Percentiles rank a stretch among this genome's conserved stretches.
phyloP scores from a whole-genome alignment of 2,888 invertebrate species.

The Bombyx huttoni region DNA sequence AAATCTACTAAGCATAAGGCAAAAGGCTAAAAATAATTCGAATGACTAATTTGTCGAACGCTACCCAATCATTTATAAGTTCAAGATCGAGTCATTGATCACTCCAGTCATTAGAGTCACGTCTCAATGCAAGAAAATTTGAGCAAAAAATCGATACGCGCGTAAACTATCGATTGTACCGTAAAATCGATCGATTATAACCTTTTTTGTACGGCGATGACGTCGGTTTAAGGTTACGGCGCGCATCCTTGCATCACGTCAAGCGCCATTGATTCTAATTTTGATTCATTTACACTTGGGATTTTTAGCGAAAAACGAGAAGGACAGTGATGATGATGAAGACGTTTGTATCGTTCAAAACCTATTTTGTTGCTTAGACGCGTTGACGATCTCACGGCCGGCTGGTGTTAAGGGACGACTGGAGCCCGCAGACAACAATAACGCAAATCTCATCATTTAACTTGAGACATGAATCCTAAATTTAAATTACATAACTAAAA shows the following conservation, averaged over 20 bases:
- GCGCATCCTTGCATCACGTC: constrained; percentile 1
- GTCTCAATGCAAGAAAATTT: constrained; percentile 1
- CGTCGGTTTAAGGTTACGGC: constrained; percentile 1
- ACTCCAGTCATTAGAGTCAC: constrained; percentile 4
- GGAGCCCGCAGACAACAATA: too few relatives aligned
- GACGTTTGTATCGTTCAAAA: too few relatives aligned
- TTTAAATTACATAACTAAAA: too few relatives aligned
- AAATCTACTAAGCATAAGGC: background rate
- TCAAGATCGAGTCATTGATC: background rate
- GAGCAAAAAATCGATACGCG: constrained; percentile 9
- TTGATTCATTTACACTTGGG: too few relatives aligned
- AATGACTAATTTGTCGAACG: background rate
- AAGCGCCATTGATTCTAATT: background rate
- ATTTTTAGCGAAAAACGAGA: too few relatives aligned
- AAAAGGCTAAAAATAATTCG: background rate
- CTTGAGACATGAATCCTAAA: too few relatives aligned
- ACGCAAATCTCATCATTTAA: too few relatives aligned
- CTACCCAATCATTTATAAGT: background rate
- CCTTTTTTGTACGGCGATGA: constrained; percentile 6
- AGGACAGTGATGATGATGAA: too few relatives aligned
- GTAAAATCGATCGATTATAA: constrained; percentile 13
- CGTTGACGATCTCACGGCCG: too few relatives aligned
- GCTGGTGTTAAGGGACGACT: too few relatives aligned
- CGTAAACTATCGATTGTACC: constrained; percentile 11
- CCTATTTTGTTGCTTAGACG: too few relatives aligned